Evolutionary conservation across 2,888 invertebrate species (phyloP).

Genomic region (Ophonus ardosiacus): DNA sequence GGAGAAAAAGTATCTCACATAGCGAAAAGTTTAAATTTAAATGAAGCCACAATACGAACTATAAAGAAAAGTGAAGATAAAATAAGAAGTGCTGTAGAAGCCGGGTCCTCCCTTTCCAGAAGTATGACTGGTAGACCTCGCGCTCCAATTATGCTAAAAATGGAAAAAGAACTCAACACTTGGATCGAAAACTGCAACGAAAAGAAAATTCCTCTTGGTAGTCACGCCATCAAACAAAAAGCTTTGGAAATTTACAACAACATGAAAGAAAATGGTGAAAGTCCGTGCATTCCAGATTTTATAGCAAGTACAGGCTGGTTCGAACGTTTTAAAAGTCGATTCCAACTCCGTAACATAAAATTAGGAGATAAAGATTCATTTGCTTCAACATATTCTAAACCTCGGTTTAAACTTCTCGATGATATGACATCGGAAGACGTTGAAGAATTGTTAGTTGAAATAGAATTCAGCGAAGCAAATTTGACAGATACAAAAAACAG

Average conservation of each 20-base stretch:
- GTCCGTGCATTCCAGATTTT: constrained; percentile 53
- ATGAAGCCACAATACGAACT: constrained; percentile 66
- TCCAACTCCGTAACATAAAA: constrained; percentile 65
- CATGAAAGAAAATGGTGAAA: neutral
- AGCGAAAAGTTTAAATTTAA: constrained; percentile 65
- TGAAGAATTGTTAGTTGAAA: neutral
- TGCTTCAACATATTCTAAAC: neutral
- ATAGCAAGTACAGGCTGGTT: constrained; percentile 67
- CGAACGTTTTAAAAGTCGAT: constrained; percentile 64
- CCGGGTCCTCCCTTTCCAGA: constrained; percentile 57
- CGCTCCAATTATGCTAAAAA: constrained; percentile 63
- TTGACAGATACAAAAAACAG: neutral
- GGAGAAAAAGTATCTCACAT: constrained; percentile 64
- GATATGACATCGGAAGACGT: constrained; percentile 18
- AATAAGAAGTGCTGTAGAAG: constrained; percentile 59
- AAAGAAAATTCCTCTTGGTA: constrained; percentile 62
- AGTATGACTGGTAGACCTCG: constrained; percentile 56
- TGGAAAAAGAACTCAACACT: constrained; percentile 61
- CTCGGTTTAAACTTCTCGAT: neutral
- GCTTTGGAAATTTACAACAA: constrained; percentile 11
- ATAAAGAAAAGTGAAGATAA: constrained; percentile 66
- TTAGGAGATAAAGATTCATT: constrained; percentile 22
- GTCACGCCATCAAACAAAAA: neutral
- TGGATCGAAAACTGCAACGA: constrained; percentile 63
- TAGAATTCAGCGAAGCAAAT: neutral